Evolutionary conservation across 2,888 invertebrate genomes (phyloP).

Genomic region (Cantharis rufa): DNA sequence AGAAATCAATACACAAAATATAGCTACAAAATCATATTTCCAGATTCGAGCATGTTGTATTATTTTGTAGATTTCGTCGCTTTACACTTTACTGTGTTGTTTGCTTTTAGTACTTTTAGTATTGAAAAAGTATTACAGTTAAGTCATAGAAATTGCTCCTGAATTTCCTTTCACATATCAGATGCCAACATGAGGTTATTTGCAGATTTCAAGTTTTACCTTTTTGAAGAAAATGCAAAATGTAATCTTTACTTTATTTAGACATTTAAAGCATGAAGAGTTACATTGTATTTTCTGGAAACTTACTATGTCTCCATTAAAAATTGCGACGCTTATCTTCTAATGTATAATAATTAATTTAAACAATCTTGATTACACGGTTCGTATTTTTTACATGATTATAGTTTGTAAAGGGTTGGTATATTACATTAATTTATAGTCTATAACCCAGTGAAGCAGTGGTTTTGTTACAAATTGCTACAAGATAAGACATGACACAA

Average conservation of each 20-base stretch:
- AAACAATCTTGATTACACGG: neutral
- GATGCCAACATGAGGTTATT: neutral
- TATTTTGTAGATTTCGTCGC: neutral
- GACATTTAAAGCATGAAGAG: too few relatives aligned
- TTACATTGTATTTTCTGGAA: neutral
- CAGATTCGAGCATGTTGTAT: neutral
- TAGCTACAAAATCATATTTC: neutral
- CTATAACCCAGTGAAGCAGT: neutral
- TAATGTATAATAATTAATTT: neutral
- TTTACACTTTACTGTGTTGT: neutral
- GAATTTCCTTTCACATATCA: neutral
- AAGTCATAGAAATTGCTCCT: neutral
- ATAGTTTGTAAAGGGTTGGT: neutral
- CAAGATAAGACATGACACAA: slow-evolving; percentile 2
- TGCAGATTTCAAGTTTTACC: neutral
- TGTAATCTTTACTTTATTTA: neutral
- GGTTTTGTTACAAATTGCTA: slow-evolving; percentile 4
- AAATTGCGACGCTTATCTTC: neutral
- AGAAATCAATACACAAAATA: neutral
- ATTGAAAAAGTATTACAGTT: neutral
- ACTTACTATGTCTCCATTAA: neutral
- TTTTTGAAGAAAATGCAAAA: neutral
- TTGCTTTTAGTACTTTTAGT: neutral
- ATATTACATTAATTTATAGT: slow-evolving; percentile 1
- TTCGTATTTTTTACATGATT: neutral